Base-by-base conservation (phyloP, 2,113 vertebrate species). In the Myotis yumanensis region DNA sequence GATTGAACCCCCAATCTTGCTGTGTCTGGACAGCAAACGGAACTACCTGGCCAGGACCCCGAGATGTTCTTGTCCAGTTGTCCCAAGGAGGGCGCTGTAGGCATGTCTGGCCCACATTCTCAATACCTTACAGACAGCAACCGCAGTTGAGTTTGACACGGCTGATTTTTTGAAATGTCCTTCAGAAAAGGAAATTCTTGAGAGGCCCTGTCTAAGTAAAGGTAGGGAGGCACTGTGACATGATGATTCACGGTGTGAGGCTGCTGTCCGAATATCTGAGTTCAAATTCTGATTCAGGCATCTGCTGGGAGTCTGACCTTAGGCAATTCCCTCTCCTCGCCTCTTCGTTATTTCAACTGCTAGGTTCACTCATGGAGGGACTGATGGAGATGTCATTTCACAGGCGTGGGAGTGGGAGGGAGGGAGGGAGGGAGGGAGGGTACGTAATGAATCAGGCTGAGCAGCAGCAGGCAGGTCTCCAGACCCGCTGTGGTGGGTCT, bases 301-400 rank as follows among this genome's bases (percentile, higher is more conserved):
- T 66, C 76, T 76, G 15, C 48, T 35, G 43, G 8, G 1, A 1
- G 2, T 64, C 86, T 71, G 48, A 93, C 59, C 64, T 72, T 52
- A 28, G 28, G n/a, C 28, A 57, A 23, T 73, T 54, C 35, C 30
- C 59, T 59, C 48, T 40, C 30, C 59, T 59, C 48, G 35, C 22
- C 35, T 35, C 25, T 86, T 32, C 16, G 2, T 23, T 77, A 72
- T 54, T 79, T 86, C 69, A 22, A 25, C 69, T 89, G 43, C 37
- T 37, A 59, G 87, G 35, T 68, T 52, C 32, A 2, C 37, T 64
- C 75, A 43, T 12, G 37, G 54, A 48, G 51, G 80, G 28, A 66
- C 64, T 52, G 84, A 94, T 71, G 43, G 71, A 48, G 51, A 48
- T 59, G 82, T 92, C 46, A 32, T 25, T 64, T 51, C 52, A n/a